These are phyloP conservation scores for Alauda arvensis DNA, from an alignment of 2,797 vertebrate genomes.

Conservation along the genomic window DNA sequence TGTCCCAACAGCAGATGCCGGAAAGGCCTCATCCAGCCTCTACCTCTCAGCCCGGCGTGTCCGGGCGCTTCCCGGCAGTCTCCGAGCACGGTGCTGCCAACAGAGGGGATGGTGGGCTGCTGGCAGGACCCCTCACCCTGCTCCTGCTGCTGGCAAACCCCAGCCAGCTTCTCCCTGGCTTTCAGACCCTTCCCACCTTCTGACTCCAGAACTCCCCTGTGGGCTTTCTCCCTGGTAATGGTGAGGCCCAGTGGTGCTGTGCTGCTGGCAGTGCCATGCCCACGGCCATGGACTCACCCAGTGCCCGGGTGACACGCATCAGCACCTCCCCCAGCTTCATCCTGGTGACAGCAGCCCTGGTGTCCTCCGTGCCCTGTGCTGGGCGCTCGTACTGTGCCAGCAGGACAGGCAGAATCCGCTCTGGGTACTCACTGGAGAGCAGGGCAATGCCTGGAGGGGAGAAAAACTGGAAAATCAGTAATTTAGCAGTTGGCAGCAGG, in stretches of 20 bases:
- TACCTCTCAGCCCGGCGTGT: neutral
- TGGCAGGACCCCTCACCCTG: accelerated
- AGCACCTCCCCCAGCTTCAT: slow-evolving; percentile 93
- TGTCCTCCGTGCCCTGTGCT: neutral
- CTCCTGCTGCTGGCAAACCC: neutral
- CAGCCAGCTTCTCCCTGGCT: accelerated
- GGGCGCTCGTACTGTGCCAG: slow-evolving; percentile 75
- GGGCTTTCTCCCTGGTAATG: neutral
- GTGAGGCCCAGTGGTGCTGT: accelerated
- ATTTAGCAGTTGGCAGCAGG: neutral
- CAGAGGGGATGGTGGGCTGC: neutral
- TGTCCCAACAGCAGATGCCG: slow-evolving; percentile 1
- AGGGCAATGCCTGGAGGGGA: slow-evolving; percentile 76
- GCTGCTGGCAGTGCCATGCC: neutral
- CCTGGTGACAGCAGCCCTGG: slow-evolving; percentile 73
- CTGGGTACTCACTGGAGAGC: slow-evolving; percentile 82
- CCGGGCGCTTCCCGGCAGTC: neutral
- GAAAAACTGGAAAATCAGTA: neutral
- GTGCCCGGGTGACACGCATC: slow-evolving; percentile 83
- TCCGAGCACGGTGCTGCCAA: accelerated
- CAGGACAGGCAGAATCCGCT: slow-evolving; percentile 79
- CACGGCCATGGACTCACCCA: slow-evolving; percentile 76
- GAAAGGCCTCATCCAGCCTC: slow-evolving; percentile 18
- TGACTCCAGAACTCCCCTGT: neutral
- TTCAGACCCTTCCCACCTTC: neutral